Percentiles rank a stretch among this genome's conserved stretches.
Conservation (phyloP, 30 jellyfish, hydroid and myxozoan genomes). For the Hydractinia echinata region DNA sequence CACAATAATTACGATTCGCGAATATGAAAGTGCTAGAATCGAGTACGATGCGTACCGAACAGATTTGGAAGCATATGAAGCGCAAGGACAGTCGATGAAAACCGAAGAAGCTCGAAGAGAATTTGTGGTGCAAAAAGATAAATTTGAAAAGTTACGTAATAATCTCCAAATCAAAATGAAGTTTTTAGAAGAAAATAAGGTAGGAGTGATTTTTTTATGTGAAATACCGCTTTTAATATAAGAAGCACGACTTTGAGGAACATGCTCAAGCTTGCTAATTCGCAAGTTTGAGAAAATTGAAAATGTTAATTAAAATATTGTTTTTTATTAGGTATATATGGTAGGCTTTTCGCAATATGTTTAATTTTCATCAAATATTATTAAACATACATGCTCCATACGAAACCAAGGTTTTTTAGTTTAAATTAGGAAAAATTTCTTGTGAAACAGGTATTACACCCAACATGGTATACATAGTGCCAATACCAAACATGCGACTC, state of each 20-base stretch:
- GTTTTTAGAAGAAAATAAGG: conserved; percentile 97
- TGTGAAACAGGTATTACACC: no score
- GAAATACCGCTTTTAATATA: neutral
- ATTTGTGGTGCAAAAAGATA: conserved; percentile 64
- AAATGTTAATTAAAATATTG: no score
- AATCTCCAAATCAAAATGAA: conserved; percentile 83
- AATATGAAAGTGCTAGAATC: conserved; percentile 75
- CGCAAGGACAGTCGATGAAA: conserved; percentile 70
- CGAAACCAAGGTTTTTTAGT: no score
- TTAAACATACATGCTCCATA: no score
- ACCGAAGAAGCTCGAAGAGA: conserved; percentile 92
- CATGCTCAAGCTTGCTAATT: no score
- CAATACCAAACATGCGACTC: neutral
- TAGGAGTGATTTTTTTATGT: neutral
- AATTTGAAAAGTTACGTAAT: conserved; percentile 70
- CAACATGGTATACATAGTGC: neutral
- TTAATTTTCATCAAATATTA: no score
- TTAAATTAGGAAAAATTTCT: no score
- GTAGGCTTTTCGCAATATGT: no score
- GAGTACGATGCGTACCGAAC: conserved; percentile 97
- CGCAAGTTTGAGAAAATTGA: no score
- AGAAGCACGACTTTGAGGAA: no score
- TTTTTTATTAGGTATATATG: no score
- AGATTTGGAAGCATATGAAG: conserved; percentile 83
- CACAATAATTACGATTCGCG: conserved; percentile 81